These are phyloP conservation scores for Centropus bengalensis DNA, from an alignment of 2,113 vertebrate genomes.

Conservation along the genomic window DNA sequence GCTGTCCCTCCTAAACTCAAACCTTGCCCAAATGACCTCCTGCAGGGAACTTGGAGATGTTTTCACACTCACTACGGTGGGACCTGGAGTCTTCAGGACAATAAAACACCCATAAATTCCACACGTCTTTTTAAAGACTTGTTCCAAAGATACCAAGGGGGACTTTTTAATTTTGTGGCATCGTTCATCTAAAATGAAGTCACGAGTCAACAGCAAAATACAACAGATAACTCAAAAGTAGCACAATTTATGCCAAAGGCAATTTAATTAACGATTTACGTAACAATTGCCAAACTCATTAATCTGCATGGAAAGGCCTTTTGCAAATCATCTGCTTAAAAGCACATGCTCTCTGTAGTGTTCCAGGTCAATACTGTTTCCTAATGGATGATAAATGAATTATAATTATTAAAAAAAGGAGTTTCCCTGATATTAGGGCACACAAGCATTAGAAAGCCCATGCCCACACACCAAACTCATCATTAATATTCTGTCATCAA, in stretches of 20 bases:
- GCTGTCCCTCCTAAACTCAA: neutral
- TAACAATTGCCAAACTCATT: conserved; percentile 40
- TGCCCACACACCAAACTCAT: neutral
- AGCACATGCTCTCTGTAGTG: neutral
- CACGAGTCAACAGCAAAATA: neutral
- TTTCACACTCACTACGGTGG: fast-evolving
- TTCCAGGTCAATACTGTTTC: neutral
- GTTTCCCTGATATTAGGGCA: neutral
- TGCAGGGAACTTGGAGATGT: neutral
- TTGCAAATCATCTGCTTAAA: neutral
- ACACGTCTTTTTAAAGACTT: neutral
- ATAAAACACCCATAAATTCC: neutral
- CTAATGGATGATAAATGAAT: neutral
- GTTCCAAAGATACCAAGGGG: neutral
- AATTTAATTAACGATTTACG: conserved; percentile 37
- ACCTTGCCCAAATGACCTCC: neutral
- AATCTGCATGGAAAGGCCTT: neutral
- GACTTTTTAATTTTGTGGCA: neutral
- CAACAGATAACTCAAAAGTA: neutral
- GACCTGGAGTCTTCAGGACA: neutral
- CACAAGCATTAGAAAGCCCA: neutral
- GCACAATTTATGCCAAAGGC: neutral
- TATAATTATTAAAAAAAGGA: neutral
- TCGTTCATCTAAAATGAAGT: neutral
- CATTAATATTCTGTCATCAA: neutral